Evolutionary conservation across 2,113 vertebrate species (phyloP).

Genomic region (Leptobrachium ailaonicum): DNA sequence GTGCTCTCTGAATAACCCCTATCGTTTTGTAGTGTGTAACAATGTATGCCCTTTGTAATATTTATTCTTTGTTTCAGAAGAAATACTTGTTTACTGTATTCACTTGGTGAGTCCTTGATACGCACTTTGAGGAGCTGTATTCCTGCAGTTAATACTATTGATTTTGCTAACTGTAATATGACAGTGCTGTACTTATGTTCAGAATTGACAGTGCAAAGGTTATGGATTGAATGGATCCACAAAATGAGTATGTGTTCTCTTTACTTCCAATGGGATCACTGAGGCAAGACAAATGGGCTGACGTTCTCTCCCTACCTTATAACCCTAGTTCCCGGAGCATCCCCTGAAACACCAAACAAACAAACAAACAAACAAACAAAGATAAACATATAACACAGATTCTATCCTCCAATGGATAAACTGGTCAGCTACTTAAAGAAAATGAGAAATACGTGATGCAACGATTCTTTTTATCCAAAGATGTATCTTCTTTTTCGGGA

Average conservation of each 20-base stretch:
- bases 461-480: too few species aligned
- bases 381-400: too few species aligned
- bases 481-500: too few species aligned
- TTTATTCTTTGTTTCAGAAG: not conserved
- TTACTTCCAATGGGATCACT: conserved; percentile 15
- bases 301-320: not conserved
- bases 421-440: too few species aligned
- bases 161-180: conserved; percentile 47
- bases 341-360: not conserved
- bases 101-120: not conserved
- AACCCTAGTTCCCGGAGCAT: not conserved
- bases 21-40: too few species aligned
- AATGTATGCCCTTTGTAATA: not conserved
- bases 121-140: conserved; percentile 20
- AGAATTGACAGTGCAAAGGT: conserved; percentile 46
- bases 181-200: conserved; percentile 40
- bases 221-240: conserved; percentile 36
- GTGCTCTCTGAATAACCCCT: too few species aligned
- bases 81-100: not conserved
- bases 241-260: conserved; percentile 26
- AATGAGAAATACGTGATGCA: too few species aligned
- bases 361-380: too few species aligned
- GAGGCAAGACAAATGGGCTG: conserved; percentile 14
- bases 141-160: conserved; percentile 36
- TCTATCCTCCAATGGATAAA: too few species aligned